phyloP scores from a whole-genome alignment of 1,140 invertebrate genomes.

The Calosoma granatense region DNA sequence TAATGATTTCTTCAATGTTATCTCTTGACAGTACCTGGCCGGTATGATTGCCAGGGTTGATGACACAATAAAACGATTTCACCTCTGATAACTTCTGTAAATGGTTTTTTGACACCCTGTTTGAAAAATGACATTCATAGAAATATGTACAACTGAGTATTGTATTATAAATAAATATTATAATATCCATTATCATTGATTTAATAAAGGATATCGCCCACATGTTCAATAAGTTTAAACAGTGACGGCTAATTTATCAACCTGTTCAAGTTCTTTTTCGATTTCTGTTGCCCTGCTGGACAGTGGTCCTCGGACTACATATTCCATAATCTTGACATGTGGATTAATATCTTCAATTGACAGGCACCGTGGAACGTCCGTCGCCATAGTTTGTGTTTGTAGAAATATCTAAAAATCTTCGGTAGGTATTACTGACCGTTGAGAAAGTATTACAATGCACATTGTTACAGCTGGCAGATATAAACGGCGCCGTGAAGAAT shows the following conservation, averaged over 20 bases:
- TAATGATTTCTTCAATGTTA: constrained; percentile 89
- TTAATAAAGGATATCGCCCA: no score
- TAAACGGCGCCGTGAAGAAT: no score
- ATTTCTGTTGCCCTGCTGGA: constrained; percentile 77
- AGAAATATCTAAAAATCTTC: no score
- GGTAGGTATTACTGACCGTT: no score
- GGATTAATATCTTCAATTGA: constrained; percentile 85
- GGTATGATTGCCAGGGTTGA: constrained; percentile 98
- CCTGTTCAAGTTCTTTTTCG: constrained; percentile 71
- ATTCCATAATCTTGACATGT: constrained; percentile 88
- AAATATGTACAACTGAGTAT: no score
- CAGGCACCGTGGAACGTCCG: constrained; percentile 31
- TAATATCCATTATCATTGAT: no score
- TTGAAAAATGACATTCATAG: no score
- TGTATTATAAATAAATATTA: no score
- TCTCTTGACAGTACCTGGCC: constrained; percentile 76
- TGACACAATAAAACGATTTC: constrained; percentile 90
- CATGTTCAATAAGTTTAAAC: no score
- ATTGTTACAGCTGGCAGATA: no score
- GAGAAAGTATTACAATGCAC: no score
- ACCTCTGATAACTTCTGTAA: constrained; percentile 87
- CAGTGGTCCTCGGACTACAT: constrained; percentile 81
- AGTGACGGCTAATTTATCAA: no score
- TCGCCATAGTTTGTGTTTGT: constrained; percentile 30
- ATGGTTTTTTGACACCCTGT: constrained; percentile 79